Base-by-base conservation (phyloP, 2,888 invertebrate genomes). In the Prosopocoilus inquinatus region DNA sequence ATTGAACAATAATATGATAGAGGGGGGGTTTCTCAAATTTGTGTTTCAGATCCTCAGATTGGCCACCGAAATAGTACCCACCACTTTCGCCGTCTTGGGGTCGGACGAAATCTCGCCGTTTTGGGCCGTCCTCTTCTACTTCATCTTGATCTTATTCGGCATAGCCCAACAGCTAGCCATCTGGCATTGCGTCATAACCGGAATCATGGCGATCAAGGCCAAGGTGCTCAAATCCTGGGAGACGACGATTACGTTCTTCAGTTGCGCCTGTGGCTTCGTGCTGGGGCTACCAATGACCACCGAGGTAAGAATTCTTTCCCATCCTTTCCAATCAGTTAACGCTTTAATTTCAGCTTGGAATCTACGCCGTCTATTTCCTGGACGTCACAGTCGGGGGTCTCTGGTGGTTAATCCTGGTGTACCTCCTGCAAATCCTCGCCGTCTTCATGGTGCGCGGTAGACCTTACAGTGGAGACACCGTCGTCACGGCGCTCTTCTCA, bases 171-270 rank as follows among this genome's bases (percentile, higher is more conserved):
- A 94, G 78, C 80, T 94, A 64, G 93, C 92, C 0, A 88, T 94
- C 70, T 94, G 94, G 94, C 92, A 94, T 72, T 91, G 91, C 69
- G 90, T 94, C 50, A 89, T 94, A 58, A 88, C 91, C 13, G 91
- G 92, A 2, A 83, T 94, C 48, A 85, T 93, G 84, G 82, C 91
- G 38, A 82, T 93, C 73, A 86, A 90, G 76, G 78, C 87, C n/a
- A 81, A 84, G 71, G 81, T 84, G 59, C 75, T 94, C 62, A 84
- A 85, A 65, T 81, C 86, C 0, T 91, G 90, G 90, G 89, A 91
- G 76, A 90, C 90, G 1, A 89, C 89, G 4, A 89, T 91, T 57
- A 90, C 91, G 0, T 90, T 91, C 73, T 85, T 90, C 66, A 88
- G 91, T 67, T 94, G 94, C 67, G 87, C 90, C 0, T 85, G 89